These are phyloP conservation scores for Thecophora atra DNA, from an alignment of 2,888 invertebrate genomes.

Conservation along the genomic window DNA sequence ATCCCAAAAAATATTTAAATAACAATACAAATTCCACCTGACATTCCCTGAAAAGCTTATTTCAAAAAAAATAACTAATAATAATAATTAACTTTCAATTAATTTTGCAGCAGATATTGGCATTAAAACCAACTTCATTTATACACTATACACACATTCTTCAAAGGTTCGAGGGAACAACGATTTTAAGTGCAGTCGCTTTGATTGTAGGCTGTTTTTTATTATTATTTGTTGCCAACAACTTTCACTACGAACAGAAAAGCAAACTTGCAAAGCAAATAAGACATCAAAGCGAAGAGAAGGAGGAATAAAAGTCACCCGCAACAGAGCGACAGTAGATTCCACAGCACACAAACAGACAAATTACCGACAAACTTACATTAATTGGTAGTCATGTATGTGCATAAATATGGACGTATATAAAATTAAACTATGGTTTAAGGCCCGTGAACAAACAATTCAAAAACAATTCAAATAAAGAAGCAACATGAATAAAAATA, in stretches of 20 bases:
- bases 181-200: neutral
- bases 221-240: slow-evolving; percentile 6
- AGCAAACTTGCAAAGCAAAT: neutral
- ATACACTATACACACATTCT: neutral
- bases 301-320: neutral
- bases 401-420: too few species aligned
- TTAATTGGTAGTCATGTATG: neutral
- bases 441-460: too few species aligned
- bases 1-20: too few species aligned
- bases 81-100: neutral
- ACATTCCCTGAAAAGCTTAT: too few species aligned
- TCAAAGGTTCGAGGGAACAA: neutral
- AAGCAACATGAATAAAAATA: neutral
- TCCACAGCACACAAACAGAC: neutral
- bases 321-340: neutral
- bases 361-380: neutral
- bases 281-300: neutral
- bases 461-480: neutral
- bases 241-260: neutral
- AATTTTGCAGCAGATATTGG: neutral
- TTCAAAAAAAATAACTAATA: neutral
- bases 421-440: too few species aligned
- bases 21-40: too few species aligned
- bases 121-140: neutral
- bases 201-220: neutral